Evolutionary conservation across 2,797 vertebrate species (phyloP), one percentile per base, ranked within the genome.

Genomic region (Rhinogobio ventralis): DNA sequence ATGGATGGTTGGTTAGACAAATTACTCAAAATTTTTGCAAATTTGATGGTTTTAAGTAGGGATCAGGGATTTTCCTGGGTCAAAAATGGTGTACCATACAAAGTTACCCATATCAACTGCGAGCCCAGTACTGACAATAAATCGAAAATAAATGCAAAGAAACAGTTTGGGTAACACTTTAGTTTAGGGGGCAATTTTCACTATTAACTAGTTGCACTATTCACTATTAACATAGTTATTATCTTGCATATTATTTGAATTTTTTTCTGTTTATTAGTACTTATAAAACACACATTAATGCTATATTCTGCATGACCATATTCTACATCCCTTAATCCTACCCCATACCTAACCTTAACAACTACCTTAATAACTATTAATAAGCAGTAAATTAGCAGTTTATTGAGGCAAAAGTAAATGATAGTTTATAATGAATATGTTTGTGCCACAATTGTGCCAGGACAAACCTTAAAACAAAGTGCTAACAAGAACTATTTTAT

Each of bases 1-100:
- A 76, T 76, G 17, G 33, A 83, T 83, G 46, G n/a, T 55, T 55
- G 23, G 30, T 53, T 66, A 42, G 57, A 74, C 30, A 75, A 15
- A 33, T 51, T 60, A 6, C 6, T 49, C n/a, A 36, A 19, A 20
- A 10, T 64, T 2, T 64, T 14, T 45, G 15, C 39, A 79, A 19
- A 45, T 25, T 5, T 39, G 7, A 62, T 23, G 9, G 57, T 64
- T 46, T 10, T 14, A 75, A 75, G 0, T 25, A 28, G 19, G 28
- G 5, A 8, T 30, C 6, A 64, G 14, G 1, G 1, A 28, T 28
- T 62, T 28, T 62, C 13, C 60, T 62, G 13, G 62, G 14, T 64
- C 60, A 64, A 15, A 62, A 64, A 64, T 15, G 5, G 25, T 62
- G 1, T 28, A 6, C 14, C 17, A 28, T 62, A 14, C 5, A 15